These are phyloP conservation scores for Heptranchias perlo DNA, from an alignment of 2,113 vertebrate genomes.

Conservation along the genomic window DNA sequence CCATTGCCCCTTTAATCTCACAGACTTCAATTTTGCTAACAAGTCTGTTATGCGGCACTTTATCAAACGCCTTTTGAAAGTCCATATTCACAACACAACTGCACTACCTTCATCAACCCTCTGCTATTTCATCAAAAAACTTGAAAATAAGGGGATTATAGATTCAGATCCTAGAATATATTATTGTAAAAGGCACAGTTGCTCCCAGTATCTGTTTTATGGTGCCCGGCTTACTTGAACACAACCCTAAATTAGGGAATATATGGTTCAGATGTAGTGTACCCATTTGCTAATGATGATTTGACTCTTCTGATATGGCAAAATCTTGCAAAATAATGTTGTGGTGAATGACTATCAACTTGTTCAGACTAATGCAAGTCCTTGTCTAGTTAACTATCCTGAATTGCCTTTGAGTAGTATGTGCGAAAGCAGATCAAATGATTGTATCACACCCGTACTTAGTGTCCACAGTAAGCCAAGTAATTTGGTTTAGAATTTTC, in stretches of 20 bases:
- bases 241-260: neutral
- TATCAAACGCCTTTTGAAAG: neutral
- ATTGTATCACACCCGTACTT: neutral
- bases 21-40: neutral
- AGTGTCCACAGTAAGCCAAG: neutral
- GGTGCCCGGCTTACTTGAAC: neutral
- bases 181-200: neutral
- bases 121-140: neutral
- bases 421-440: neutral
- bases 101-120: neutral
- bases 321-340: neutral
- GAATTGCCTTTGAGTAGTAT: too few species aligned
- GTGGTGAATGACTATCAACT: neutral
- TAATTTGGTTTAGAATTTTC: neutral
- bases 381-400: neutral
- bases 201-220: neutral
- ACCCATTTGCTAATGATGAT: neutral
- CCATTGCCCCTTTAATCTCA: neutral
- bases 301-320: neutral
- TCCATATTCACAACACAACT: neutral
- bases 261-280: neutral
- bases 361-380: neutral
- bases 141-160: neutral
- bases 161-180: neutral
- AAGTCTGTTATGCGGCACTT: neutral